phyloP scores from a whole-genome alignment of 2,113 vertebrate species.

The Nothocercus nigrocapillus region DNA sequence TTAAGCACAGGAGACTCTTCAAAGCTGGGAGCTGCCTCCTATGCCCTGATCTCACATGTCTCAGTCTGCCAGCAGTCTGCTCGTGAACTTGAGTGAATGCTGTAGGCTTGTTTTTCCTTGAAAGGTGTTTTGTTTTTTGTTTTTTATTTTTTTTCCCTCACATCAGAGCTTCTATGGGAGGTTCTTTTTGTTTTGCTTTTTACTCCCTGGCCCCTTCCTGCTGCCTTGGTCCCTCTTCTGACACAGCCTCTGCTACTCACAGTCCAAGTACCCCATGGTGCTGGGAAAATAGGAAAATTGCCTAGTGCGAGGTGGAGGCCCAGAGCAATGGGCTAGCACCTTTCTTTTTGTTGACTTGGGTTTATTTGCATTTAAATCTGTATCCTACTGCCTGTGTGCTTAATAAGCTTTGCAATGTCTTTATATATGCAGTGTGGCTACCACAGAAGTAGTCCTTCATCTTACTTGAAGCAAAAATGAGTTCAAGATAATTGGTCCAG shows the following conservation, averaged over 20 bases:
- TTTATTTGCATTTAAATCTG: constrained; percentile 57
- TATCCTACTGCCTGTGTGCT: background rate
- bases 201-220: background rate
- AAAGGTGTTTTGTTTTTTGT: background rate
- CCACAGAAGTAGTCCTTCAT: background rate
- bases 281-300: constrained; percentile 54
- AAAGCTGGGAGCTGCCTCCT: background rate
- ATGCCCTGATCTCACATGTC: background rate
- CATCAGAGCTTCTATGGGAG: background rate
- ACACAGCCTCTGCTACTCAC: background rate
- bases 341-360: constrained; percentile 36
- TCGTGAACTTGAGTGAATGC: background rate
- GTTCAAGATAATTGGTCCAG: background rate
- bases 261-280: background rate
- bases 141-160: background rate
- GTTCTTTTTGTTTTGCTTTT: background rate
- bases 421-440: background rate
- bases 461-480: background rate
- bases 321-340: constrained; percentile 44
- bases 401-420: constrained; percentile 4
- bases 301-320: constrained; percentile 40
- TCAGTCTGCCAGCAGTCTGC: background rate
- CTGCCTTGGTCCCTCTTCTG: background rate
- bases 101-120: background rate
- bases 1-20: background rate